Percentiles rank a stretch among this genome's conserved stretches.
These are phyloP conservation scores for Aphelenchoides besseyi DNA, from an alignment of 1,140 invertebrate genomes.

Conservation along the genomic window DNA sequence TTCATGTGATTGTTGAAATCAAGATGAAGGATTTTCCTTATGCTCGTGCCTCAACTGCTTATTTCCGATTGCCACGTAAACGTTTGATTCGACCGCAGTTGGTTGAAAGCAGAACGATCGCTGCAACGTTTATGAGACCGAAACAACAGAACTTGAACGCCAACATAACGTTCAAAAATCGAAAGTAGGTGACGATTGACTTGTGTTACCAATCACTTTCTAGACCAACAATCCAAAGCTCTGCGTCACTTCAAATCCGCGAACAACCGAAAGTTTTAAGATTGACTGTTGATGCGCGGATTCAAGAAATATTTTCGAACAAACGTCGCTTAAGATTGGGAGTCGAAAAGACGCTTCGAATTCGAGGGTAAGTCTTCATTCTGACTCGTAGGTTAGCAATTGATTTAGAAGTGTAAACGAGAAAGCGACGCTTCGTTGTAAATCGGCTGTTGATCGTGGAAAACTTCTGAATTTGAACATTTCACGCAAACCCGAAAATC, in stretches of 20 bases:
- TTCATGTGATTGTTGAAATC: slow-evolving; percentile 6
- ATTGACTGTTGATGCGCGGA: slow-evolving; percentile 26
- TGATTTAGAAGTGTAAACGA: neutral
- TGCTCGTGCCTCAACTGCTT: neutral
- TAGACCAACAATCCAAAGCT: neutral
- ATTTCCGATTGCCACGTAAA: slow-evolving; percentile 12
- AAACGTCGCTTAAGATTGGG: slow-evolving; percentile 33
- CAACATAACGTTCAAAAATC: neutral
- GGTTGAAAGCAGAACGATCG: slow-evolving; percentile 26
- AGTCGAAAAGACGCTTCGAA: slow-evolving; percentile 25
- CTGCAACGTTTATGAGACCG: slow-evolving; percentile 29
- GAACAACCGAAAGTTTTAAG: neutral
- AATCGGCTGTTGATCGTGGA: neutral
- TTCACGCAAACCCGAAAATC: neutral
- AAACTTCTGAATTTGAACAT: slow-evolving; percentile 19
- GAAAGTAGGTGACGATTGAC: neutral
- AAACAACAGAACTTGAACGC: slow-evolving; percentile 17
- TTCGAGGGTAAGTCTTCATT: slow-evolving; percentile 27
- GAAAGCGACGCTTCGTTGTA: neutral
- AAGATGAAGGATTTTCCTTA: slow-evolving; percentile 17
- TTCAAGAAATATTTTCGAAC: slow-evolving; percentile 36
- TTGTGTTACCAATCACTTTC: neutral
- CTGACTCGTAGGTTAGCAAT: no score
- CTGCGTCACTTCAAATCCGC: neutral
- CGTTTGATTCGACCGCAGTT: slow-evolving; percentile 17